Evolutionary conservation across 2,888 invertebrate species (phyloP).

Genomic region (Lepidocyrtinus sp.): DNA sequence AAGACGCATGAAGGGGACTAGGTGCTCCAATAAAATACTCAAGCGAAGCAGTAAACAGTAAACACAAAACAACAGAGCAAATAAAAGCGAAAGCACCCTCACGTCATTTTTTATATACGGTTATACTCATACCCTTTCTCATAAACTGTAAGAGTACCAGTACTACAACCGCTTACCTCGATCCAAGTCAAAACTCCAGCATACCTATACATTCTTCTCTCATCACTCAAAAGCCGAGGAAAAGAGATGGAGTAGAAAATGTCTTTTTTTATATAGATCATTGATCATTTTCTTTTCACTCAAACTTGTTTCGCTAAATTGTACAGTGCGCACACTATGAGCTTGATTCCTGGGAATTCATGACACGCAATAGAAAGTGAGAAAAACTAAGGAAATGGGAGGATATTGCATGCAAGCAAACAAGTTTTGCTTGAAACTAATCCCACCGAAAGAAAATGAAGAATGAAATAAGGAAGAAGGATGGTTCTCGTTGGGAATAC

Average conservation of each 20-base stretch:
- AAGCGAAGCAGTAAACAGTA: no score
- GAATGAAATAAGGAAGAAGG: slow-evolving; percentile 5
- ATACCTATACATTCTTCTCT: no score
- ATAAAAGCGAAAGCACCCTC: no score
- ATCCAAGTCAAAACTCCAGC: no score
- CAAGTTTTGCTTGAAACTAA: no score
- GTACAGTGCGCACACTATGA: neutral
- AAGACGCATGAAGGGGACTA: neutral
- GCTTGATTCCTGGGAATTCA: slow-evolving; percentile 6
- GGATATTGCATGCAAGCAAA: slow-evolving; percentile 20
- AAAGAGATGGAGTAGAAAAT: slow-evolving; percentile 27
- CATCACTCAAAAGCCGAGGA: neutral
- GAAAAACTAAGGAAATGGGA: slow-evolving; percentile 10
- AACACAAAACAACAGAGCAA: no score
- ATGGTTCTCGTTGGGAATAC: slow-evolving; percentile 4
- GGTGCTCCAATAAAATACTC: no score
- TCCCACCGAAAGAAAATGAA: neutral
- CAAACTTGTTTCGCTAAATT: slow-evolving; percentile 26
- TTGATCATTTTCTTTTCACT: slow-evolving; percentile 44
- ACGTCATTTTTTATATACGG: no score
- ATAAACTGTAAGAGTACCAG: no score
- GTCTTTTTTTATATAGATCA: slow-evolving; percentile 36
- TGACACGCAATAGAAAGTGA: slow-evolving; percentile 25
- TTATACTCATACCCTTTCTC: no score
- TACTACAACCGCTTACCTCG: no score